These are phyloP conservation scores for Tautogolabrus adspersus DNA, from an alignment of 2,113 vertebrate species.

Conservation along the genomic window DNA sequence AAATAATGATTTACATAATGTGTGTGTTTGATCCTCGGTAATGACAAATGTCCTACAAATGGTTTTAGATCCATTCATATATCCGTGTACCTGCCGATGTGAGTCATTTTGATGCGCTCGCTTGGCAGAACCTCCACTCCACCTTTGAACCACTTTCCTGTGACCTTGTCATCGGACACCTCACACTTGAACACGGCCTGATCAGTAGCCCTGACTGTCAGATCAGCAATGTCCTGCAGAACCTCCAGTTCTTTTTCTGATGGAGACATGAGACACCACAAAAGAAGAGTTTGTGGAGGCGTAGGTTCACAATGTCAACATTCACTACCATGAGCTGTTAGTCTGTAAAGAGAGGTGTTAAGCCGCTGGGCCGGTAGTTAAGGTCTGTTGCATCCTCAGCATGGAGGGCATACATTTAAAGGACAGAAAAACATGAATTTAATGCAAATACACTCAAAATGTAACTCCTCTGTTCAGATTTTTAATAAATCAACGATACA, in stretches of 20 bases:
- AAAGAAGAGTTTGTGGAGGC: conserved; percentile 21
- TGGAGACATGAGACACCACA: conserved; percentile 29
- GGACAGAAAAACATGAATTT: conserved; percentile 13
- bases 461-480: too few relatives aligned
- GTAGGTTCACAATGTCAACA: neutral
- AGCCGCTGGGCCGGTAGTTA: too few relatives aligned
- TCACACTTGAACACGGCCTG: conserved; percentile 95
- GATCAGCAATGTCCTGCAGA: conserved; percentile 90
- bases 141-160: conserved; percentile 93
- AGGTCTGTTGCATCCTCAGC: too few relatives aligned
- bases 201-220: conserved; percentile 89
- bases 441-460: too few relatives aligned
- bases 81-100: conserved; percentile 85
- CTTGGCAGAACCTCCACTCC: conserved; percentile 89
- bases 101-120: conserved; percentile 87
- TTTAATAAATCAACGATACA: too few relatives aligned
- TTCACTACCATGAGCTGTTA: too few relatives aligned
- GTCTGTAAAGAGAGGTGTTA: too few relatives aligned
- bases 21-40: neutral
- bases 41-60: neutral
- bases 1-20: neutral
- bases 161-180: conserved; percentile 93
- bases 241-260: conserved; percentile 92
- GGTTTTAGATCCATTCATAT: neutral
- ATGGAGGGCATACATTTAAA: neutral